Evolutionary conservation across 2,888 invertebrate species (phyloP).

Genomic region (Oegoconia quadripuncta): DNA sequence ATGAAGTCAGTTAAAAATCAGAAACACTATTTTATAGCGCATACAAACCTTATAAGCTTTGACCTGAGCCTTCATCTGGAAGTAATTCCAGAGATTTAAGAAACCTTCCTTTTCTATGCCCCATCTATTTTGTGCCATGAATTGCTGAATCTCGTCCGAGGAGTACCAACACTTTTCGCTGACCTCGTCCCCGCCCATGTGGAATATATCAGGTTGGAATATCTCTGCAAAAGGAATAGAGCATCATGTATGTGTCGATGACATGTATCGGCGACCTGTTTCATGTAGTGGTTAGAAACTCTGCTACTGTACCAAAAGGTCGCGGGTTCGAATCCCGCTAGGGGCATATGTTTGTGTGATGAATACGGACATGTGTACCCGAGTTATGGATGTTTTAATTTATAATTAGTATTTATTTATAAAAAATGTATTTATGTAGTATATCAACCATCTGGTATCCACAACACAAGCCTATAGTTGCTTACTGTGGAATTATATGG

Average conservation of each 20-base stretch:
- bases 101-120: slow-evolving; percentile 78
- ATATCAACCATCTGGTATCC: no score
- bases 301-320: no score
- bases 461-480: no score
- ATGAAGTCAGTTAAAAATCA: not conserved
- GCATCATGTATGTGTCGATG: not conserved
- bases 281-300: no score
- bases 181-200: slow-evolving; percentile 94
- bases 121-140: slow-evolving; percentile 84
- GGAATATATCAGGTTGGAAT: slow-evolving; percentile 86
- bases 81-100: slow-evolving; percentile 85
- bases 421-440: no score
- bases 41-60: slow-evolving; percentile 78
- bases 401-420: no score
- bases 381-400: no score
- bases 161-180: slow-evolving; percentile 87
- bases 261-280: no score
- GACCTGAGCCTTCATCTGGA: slow-evolving; percentile 84
- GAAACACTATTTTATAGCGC: not conserved
- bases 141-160: slow-evolving; percentile 81
- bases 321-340: no score
- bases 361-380: no score
- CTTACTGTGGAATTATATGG: no score
- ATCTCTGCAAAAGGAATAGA: slow-evolving; percentile 52
- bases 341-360: no score